A percentile compares a stretch with the other conserved stretches of the same genome.
Evolutionary conservation across 2,888 invertebrate species (phyloP).

Genomic region (Archaeoteleia sp.): DNA sequence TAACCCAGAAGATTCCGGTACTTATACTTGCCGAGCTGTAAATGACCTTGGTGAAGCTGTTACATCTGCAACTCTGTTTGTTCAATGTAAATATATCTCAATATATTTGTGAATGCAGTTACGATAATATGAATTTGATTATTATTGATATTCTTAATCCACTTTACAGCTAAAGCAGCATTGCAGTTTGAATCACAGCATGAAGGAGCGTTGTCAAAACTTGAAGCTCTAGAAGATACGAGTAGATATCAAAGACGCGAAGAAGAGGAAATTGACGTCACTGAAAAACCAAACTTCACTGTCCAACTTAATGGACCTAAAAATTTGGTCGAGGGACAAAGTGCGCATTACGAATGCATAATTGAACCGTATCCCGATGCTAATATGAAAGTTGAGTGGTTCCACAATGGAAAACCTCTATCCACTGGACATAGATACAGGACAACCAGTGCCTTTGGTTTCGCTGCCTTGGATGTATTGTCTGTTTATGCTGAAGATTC

Average conservation of each 20-base stretch:
- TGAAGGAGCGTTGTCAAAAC: slow-evolving; percentile 90
- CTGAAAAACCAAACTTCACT: slow-evolving; percentile 89
- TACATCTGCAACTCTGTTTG: slow-evolving; percentile 92
- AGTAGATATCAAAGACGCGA: slow-evolving; percentile 86
- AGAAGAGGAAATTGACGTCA: slow-evolving; percentile 87
- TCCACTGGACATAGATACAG: slow-evolving; percentile 93
- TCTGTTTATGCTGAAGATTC: slow-evolving; percentile 96
- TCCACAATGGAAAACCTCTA: slow-evolving; percentile 92
- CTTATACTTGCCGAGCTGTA: slow-evolving; percentile 94
- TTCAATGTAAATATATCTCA: slow-evolving; percentile 82
- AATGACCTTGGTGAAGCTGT: slow-evolving; percentile 97
- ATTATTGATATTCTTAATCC: neutral
- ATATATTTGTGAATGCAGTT: too few species aligned
- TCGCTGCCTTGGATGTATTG: slow-evolving; percentile 95
- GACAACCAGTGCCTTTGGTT: slow-evolving; percentile 97
- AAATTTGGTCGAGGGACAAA: slow-evolving; percentile 90
- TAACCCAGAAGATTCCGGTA: slow-evolving; percentile 96
- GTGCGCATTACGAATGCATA: slow-evolving; percentile 94
- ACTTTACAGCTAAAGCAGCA: slow-evolving; percentile 84
- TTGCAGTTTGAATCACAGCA: slow-evolving; percentile 92
- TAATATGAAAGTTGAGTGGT: slow-evolving; percentile 93
- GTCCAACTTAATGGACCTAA: slow-evolving; percentile 90
- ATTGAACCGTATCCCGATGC: slow-evolving; percentile 95
- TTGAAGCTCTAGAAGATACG: slow-evolving; percentile 89
- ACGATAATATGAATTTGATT: too few species aligned